Base-by-base conservation (phyloP, 2,888 invertebrate species). In the Halocaridina rubra region DNA sequence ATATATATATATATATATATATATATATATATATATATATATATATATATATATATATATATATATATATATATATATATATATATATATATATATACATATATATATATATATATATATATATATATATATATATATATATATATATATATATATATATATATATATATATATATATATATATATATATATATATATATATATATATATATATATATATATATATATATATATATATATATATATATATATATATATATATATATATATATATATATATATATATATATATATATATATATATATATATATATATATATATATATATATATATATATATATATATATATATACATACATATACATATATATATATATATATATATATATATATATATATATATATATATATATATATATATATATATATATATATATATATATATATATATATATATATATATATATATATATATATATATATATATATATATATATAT, bases 241-340 rank as follows among this genome's bases (percentile, higher is more conserved):
- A 29, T 71, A 71, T 71, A 29, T 72, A 72, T 72, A 33, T 1
- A 5, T 33, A 33, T 30, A 72, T 13, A 33, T 7, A 33, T 30
- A 33, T 30, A 32, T 72, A 72, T 10, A 33, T 72, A 72, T 72
- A 72, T 32, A 72, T 72, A 74, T 74, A 74, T 46, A 74, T 74
- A 74, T 74, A 74, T 74, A 74, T 74, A 74, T 74, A 74, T 74
- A 74, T 74, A 74, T 74, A 74, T 74, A 74, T 46, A 46, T 74
- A 39, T 74, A 74, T 46, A 74, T 74, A 74, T 39, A 74, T 74
- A 72, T 72, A 32, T 72, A 72, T 72, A 32, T 72, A 72, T 32
- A 72, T 72, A 33, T 72, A 72, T 72, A 72, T 72, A 72, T 72
- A 32, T 72, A 33, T 72, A 72, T 69, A 69, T 69, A 69, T 19